Conservation (phyloP, 2,797 vertebrate genomes). For the Labeo calbasu region DNA sequence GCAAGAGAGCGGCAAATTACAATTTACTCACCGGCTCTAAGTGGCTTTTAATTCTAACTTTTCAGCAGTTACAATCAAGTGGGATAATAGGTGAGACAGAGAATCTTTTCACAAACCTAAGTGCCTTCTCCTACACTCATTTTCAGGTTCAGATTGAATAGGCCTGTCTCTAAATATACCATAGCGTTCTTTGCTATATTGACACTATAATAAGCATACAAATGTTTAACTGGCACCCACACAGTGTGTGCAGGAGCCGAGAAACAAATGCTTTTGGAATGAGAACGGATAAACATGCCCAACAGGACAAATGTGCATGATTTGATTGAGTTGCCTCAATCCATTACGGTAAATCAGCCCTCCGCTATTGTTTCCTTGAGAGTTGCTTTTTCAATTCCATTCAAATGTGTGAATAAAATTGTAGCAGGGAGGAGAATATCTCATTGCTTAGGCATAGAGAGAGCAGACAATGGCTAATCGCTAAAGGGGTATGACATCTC, state of each 20-base stretch:
- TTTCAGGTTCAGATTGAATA: constrained; percentile 8
- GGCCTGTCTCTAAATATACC: constrained; percentile 27
- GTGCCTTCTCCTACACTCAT: constrained; percentile 28
- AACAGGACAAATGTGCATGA: constrained; percentile 48
- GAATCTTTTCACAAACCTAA: constrained; percentile 27
- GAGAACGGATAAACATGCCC: constrained; percentile 52
- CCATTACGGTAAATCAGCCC: constrained; percentile 43
- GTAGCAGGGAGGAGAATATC: constrained; percentile 16
- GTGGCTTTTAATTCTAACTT: constrained; percentile 37
- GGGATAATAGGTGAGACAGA: constrained; percentile 29
- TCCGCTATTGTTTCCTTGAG: constrained; percentile 48
- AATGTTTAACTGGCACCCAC: constrained; percentile 36
- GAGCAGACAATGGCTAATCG: constrained; percentile 44
- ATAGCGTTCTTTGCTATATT: constrained; percentile 8
- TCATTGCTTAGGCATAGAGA: constrained; percentile 32
- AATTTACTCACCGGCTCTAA: background rate
- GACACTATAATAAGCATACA: constrained; percentile 43
- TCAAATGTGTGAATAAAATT: constrained; percentile 47
- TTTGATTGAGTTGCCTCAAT: constrained; percentile 57
- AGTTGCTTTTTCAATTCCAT: constrained; percentile 47
- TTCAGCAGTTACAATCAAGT: constrained; percentile 22
- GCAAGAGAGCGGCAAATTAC: background rate
- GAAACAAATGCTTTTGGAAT: constrained; percentile 48
- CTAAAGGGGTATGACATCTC: constrained; percentile 33
- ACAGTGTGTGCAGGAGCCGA: background rate